These are phyloP conservation scores for Haemorhous mexicanus DNA, from an alignment of 2,113 vertebrate genomes.

Conservation along the genomic window DNA sequence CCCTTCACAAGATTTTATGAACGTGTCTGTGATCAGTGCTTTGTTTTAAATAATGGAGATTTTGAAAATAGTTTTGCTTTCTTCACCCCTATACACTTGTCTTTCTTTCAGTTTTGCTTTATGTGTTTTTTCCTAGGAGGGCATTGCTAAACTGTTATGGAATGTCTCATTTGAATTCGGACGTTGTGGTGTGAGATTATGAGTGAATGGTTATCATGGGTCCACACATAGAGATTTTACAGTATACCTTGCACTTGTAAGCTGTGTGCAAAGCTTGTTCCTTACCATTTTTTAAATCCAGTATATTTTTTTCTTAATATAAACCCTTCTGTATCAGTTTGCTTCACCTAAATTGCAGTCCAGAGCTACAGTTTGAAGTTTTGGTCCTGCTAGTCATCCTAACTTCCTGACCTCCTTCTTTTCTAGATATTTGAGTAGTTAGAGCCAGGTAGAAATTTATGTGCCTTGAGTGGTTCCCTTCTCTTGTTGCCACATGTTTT, in stretches of 20 bases:
- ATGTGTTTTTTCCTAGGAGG: neutral
- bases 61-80: neutral
- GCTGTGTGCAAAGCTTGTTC: neutral
- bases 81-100: neutral
- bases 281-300: neutral
- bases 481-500: neutral
- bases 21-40: neutral
- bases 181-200: neutral
- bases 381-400: neutral
- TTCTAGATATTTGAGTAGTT: neutral
- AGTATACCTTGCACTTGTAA: neutral
- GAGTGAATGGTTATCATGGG: neutral
- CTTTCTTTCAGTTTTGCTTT: neutral
- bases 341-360: neutral
- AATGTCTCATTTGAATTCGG: neutral
- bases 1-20: neutral
- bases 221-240: neutral
- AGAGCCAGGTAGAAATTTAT: neutral
- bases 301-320: neutral
- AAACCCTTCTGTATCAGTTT: neutral
- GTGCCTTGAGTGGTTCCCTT: neutral
- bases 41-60: neutral
- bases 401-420: neutral
- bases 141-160: neutral
- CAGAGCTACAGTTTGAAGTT: neutral